A percentile compares a stretch with the other conserved stretches of the same genome.
These are phyloP conservation scores for Nasonia oneida DNA, from an alignment of 2,888 invertebrate species.

Conservation along the genomic window DNA sequence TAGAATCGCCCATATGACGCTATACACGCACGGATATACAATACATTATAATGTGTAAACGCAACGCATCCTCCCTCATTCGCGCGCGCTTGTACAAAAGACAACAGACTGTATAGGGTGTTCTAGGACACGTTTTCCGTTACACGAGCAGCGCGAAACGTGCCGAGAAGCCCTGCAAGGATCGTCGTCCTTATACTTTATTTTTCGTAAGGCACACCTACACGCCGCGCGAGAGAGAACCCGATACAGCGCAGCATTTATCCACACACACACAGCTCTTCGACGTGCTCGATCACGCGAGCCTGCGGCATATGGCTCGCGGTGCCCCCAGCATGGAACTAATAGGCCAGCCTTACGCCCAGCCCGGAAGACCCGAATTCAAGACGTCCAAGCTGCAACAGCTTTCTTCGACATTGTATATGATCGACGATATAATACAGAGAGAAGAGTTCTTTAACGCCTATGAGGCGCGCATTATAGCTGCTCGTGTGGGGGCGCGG, in stretches of 20 bases:
- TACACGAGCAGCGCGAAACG: conserved; percentile 9
- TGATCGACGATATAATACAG: neutral
- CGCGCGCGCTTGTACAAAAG: neutral
- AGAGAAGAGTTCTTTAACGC: neutral
- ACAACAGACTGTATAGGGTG: neutral
- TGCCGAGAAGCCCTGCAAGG: neutral
- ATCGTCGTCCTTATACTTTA: neutral
- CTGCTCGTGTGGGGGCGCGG: neutral
- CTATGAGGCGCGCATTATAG: conserved; percentile 4
- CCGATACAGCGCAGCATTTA: neutral
- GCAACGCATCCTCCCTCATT: neutral
- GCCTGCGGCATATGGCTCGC: conserved; percentile 72
- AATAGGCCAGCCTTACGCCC: conserved; percentile 71
- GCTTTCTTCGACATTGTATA: neutral
- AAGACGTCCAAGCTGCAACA: neutral
- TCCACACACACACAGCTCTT: neutral
- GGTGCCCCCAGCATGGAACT: conserved; percentile 73
- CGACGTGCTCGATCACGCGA: conserved; percentile 61
- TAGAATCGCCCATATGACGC: neutral
- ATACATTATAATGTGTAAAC: neutral
- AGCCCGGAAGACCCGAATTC: neutral
- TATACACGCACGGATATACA: neutral
- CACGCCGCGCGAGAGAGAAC: neutral
- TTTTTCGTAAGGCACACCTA: neutral
- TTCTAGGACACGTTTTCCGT: neutral